Conservation (phyloP, 2,113 vertebrate species). For the Cryptomyrus ogoouensis region DNA sequence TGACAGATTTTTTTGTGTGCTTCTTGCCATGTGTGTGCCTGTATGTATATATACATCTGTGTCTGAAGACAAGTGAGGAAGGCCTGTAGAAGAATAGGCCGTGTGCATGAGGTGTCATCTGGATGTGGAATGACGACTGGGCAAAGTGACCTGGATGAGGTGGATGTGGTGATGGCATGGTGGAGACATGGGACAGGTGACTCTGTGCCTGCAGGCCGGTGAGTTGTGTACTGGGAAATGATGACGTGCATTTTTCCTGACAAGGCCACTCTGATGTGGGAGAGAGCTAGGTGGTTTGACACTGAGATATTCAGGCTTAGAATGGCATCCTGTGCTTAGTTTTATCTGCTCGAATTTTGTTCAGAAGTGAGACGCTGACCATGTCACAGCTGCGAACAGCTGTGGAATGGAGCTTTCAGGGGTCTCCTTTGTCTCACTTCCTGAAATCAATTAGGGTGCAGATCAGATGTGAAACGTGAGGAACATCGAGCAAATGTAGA, state of each 20-base stretch:
- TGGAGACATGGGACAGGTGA: slow-evolving; percentile 46
- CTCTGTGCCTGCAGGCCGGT: slow-evolving; percentile 41
- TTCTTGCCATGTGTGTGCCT: background rate
- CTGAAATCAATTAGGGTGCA: background rate
- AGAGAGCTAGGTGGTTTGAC: background rate
- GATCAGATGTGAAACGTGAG: background rate
- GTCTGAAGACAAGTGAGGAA: background rate
- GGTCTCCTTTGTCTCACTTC: background rate
- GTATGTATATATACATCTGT: background rate
- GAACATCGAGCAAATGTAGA: background rate
- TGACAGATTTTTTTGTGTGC: background rate
- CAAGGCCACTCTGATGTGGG: background rate
- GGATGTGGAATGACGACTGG: background rate
- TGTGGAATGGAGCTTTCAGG: background rate
- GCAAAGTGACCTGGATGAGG: background rate
- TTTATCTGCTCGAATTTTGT: background rate
- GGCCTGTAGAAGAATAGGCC: background rate
- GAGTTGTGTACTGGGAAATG: slow-evolving; percentile 30
- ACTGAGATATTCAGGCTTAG: background rate
- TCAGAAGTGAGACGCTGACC: background rate
- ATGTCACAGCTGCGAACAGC: slow-evolving; percentile 8
- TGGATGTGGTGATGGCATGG: background rate
- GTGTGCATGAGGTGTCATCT: background rate
- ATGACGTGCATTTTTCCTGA: background rate
- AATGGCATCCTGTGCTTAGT: background rate